phyloP scores from a whole-genome alignment of 2,888 invertebrate genomes.

The Acleris literana region DNA sequence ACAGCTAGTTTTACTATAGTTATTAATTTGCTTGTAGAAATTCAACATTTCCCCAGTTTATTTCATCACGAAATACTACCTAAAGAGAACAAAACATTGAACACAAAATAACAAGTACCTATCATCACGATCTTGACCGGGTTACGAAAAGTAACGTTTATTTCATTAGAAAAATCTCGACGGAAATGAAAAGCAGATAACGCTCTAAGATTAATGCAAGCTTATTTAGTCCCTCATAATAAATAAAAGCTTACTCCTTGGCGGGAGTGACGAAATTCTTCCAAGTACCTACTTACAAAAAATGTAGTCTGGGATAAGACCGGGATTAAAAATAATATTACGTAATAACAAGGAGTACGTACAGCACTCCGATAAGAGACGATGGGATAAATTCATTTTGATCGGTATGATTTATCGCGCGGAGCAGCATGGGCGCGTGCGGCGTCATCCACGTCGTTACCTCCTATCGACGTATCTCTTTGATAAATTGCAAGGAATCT shows the following conservation, averaged over 20 bases:
- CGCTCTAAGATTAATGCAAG: constrained; percentile 35
- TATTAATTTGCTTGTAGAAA: no score
- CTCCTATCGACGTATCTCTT: constrained; percentile 62
- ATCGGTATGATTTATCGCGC: constrained; percentile 70
- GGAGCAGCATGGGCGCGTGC: constrained; percentile 55
- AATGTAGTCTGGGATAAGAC: constrained; percentile 26
- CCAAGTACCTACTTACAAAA: no score
- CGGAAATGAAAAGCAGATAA: constrained; percentile 37
- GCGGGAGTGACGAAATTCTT: constrained; percentile 30
- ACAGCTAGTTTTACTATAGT: no score
- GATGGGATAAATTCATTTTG: constrained; percentile 62
- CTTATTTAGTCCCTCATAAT: constrained; percentile 34
- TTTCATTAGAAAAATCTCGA: constrained; percentile 24
- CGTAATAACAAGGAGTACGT: constrained; percentile 51
- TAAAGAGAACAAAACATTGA: no score
- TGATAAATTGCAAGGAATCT: constrained; percentile 73
- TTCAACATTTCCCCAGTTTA: no score
- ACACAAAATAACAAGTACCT: background rate
- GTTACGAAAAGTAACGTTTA: constrained; percentile 17
- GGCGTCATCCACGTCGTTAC: constrained; percentile 65
- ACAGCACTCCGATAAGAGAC: constrained; percentile 57
- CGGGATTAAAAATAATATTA: constrained; percentile 24
- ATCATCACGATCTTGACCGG: background rate
- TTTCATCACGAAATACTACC: no score
- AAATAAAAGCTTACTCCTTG: constrained; percentile 32